Evolutionary conservation across 1,140 invertebrate species (phyloP), one percentile per base, ranked within the genome.

Genomic region (Xylocopa sonorina): DNA sequence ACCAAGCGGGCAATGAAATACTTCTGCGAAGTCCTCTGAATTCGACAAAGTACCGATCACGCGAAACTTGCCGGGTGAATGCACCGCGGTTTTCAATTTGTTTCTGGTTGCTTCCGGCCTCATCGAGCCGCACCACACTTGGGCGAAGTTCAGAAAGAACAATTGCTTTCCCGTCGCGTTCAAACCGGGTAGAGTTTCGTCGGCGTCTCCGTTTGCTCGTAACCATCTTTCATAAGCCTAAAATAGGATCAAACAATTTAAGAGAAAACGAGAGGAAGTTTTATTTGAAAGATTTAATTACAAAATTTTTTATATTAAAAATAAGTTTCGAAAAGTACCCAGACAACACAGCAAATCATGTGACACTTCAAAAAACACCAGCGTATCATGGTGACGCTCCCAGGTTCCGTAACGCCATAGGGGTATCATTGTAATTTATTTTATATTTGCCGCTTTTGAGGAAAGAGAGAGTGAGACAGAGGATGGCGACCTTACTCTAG

Each of bases 91-190:
- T 69, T 97, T 94, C 53, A 98, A 93, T 89, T 96, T 96, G 79
- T 95, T 96, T 55, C 95, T 93, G 3, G 96, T 95, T 74, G 97
- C 96, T 91, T 98, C 96, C n/a, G 97, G 96, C 80, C 97, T 93
- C 93, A 97, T 96, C 27, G 96, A 95, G 27, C 97, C 97, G 90
- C 97, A 98, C 97, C 97, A 98, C 29, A 98, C 96, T 94, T 97
- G 96, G 3, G 97, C 97, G 87, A 97, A 97, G 88, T 97, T 97
- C 0, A 97, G 90, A 86, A 97, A 98, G 91, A 97, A 97, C 69
- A 97, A 90, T 91, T 98, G 96, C 68, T 94, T 94, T 27, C 95
- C 95, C 2, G 95, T 97, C 75, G 96, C 92, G 81, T 96, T 95
- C 14, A 97, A 90, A 18, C 96, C 96, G 0, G 96, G 96, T 32